Evolutionary conservation across 2,797 vertebrate genomes (phyloP), one percentile per base, ranked within the genome.

Genomic region (Myotis pilosus): DNA sequence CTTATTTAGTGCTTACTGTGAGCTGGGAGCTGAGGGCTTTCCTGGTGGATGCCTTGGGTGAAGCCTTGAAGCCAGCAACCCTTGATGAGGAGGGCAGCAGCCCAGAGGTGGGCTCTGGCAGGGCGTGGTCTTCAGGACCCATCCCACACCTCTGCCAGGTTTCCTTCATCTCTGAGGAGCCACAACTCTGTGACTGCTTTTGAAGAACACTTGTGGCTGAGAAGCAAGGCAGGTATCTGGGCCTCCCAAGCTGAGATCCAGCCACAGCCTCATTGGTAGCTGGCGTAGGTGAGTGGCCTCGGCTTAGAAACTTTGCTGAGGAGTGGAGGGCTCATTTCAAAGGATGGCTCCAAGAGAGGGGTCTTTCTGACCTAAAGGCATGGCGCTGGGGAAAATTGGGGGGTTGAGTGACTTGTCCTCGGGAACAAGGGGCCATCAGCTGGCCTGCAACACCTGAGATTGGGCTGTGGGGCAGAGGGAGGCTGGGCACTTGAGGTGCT

Each of bases 91-190:
- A 74, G 47, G 49, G 44, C 10, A 53, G 4, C 6, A 68, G 9
- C 7, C 22, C 33, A 12, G 30, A 66, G 6, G 53, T 72, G 60
- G 82, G n/a, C 44, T 57, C 33, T 57, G 53, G n/a, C 28, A 38
- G 53, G 57, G n/a, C 0, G 0, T 41, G 33, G 3, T 36, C 20
- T 44, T 66, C 9, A 9, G 44, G 23, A 41, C 38, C 12, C 49
- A 62, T 1, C 36, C 68, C 4, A 9, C 5, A 13, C 51, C 11
- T 53, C 20, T 55, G 60, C 23, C 15, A 30, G 60, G n/a, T 30
- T 69, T 81, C 28, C 60, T 51, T 80, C 62, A 36, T 84, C 55
- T 25, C 12, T 0, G 9, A 85, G 36, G 44, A 83, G 62, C 25
- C 16, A 3, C 8, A 2, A 33, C 41, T 85, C 30, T 8, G 20